Conservation (phyloP, 2,888 invertebrate species). For the Nysson spinosus region DNA sequence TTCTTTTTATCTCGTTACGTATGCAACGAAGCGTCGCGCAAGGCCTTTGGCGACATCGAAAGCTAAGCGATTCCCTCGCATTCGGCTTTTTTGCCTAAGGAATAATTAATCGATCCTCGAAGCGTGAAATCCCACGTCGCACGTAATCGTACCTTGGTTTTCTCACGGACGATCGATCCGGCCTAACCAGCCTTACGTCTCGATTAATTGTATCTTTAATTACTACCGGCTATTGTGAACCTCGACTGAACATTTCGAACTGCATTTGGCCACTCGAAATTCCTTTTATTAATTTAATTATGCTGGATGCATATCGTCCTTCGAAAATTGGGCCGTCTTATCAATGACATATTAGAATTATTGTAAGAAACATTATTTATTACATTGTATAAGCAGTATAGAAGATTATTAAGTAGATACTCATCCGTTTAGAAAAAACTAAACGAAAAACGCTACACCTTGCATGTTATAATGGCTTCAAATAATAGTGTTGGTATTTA, state of each 20-base stretch:
- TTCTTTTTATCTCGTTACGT: slow-evolving; percentile 45
- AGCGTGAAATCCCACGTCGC: slow-evolving; percentile 54
- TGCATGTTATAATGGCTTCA: too few species aligned
- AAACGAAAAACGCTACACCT: too few species aligned
- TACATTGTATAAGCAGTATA: too few species aligned
- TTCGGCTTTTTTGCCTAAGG: slow-evolving; percentile 26
- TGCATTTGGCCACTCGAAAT: not conserved
- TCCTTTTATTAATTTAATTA: too few species aligned
- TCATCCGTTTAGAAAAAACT: too few species aligned
- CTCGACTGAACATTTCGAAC: not conserved
- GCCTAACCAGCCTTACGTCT: slow-evolving; percentile 36
- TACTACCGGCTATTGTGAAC: not conserved
- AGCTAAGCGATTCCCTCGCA: slow-evolving; percentile 30
- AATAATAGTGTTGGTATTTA: too few species aligned
- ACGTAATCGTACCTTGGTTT: slow-evolving; percentile 39
- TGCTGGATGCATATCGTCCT: too few species aligned
- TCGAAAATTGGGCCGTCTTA: too few species aligned
- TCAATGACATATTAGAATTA: too few species aligned
- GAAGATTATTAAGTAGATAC: too few species aligned
- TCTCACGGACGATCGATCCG: slow-evolving; percentile 39
- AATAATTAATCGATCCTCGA: slow-evolving; percentile 58
- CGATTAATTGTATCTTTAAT: slow-evolving; percentile 23
- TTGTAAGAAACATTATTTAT: too few species aligned
- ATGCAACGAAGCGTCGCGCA: slow-evolving; percentile 46
- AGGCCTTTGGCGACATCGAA: slow-evolving; percentile 31